Evolutionary conservation across 2,113 vertebrate genomes (phyloP).

Genomic region (Ramphastos sulfuratus): DNA sequence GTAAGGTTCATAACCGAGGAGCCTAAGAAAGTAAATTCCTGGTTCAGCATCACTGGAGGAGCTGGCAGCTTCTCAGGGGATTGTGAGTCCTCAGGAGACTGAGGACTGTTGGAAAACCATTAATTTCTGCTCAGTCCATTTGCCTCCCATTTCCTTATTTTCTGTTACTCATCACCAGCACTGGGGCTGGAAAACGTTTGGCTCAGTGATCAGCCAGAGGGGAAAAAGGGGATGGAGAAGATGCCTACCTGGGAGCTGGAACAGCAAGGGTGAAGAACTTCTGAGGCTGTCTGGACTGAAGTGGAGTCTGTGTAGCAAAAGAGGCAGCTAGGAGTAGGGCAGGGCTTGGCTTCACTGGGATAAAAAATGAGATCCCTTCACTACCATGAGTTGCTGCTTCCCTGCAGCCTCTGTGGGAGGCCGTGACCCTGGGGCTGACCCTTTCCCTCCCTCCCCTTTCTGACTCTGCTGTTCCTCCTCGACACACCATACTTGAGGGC

Average conservation of each 20-base stretch:
- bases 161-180: not conserved
- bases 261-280: fast-evolving
- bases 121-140: not conserved
- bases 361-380: not conserved
- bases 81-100: not conserved
- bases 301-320: fast-evolving
- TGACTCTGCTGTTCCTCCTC: not conserved
- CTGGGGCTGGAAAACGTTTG: not conserved
- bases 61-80: not conserved
- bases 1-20: not conserved
- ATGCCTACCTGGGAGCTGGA: not conserved
- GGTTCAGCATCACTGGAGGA: not conserved
- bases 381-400: not conserved
- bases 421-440: not conserved
- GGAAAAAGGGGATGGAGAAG: not conserved
- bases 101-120: not conserved
- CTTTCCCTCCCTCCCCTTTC: not conserved
- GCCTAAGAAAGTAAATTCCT: not conserved
- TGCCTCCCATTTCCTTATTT: not conserved
- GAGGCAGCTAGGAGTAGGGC: not conserved
- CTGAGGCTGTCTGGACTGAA: fast-evolving
- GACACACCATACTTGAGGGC: not conserved
- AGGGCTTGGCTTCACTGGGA: not conserved
- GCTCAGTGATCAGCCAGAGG: not conserved
- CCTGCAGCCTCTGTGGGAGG: not conserved